Evolutionary conservation across 2,113 vertebrate species (phyloP).

Genomic region (Cairina moschata): DNA sequence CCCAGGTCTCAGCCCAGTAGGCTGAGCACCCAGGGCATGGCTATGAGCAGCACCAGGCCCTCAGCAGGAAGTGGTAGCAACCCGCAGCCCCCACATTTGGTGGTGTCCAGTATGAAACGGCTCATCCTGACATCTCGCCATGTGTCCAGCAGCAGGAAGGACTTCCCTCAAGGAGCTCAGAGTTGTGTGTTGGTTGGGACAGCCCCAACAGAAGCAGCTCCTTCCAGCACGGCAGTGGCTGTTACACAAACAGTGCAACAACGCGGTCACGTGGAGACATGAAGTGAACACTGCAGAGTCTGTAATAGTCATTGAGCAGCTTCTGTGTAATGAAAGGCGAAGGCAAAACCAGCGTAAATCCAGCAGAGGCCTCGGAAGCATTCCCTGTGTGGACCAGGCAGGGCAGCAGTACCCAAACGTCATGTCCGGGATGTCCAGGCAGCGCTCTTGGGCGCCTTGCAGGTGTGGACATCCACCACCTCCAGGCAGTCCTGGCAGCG

Average conservation of each 20-base stretch:
- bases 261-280: neutral
- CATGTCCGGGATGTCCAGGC: slow-evolving; percentile 69
- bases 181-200: neutral
- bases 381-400: neutral
- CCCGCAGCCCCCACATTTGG: fast-evolving
- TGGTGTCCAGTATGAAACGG: neutral
- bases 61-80: neutral
- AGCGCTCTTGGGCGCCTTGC: slow-evolving; percentile 85
- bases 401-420: neutral
- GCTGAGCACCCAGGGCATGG: neutral
- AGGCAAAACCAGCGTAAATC: neutral
- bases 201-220: neutral
- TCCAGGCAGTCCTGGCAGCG: slow-evolving; percentile 93
- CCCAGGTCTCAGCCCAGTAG: neutral
- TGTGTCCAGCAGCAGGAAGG: neutral
- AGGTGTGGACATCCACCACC: slow-evolving; percentile 91
- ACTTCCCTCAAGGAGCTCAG: neutral
- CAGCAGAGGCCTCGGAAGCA: neutral
- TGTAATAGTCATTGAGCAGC: neutral
- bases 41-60: neutral
- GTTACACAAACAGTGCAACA: neutral
- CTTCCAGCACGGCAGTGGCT: neutral
- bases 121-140: neutral
- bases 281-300: neutral
- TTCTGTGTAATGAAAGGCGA: neutral